Percentiles rank a stretch among this genome's conserved stretches.
These are phyloP conservation scores for Idaea straminata DNA, from an alignment of 2,888 invertebrate genomes.

Conservation along the genomic window DNA sequence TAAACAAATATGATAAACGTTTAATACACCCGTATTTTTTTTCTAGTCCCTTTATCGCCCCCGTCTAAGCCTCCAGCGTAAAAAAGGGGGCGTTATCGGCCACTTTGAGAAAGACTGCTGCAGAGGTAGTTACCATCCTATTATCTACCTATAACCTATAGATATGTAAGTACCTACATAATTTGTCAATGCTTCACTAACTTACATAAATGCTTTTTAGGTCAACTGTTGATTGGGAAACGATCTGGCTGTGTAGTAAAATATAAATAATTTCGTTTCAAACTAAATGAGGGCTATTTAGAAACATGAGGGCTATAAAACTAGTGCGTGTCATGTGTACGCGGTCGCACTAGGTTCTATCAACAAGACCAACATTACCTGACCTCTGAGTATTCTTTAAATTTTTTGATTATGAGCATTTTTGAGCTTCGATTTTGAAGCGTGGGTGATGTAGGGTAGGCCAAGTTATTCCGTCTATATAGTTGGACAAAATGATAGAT, in stretches of 20 bases:
- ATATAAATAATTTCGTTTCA: slow-evolving; percentile 78
- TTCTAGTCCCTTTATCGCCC: no score
- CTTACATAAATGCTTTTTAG: slow-evolving; percentile 74
- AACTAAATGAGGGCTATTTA: slow-evolving; percentile 79
- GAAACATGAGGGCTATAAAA: slow-evolving; percentile 80
- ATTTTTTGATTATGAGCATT: slow-evolving; percentile 27
- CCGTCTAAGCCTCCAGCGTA: no score
- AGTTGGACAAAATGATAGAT: slow-evolving; percentile 58
- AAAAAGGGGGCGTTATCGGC: no score
- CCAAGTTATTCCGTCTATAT: slow-evolving; percentile 54
- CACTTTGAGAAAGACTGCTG: slow-evolving; percentile 16
- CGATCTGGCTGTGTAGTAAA: slow-evolving; percentile 75
- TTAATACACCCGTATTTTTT: no score
- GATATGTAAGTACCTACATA: slow-evolving; percentile 41
- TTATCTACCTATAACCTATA: neutral
- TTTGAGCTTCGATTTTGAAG: slow-evolving; percentile 18
- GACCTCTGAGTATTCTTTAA: slow-evolving; percentile 48
- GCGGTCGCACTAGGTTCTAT: slow-evolving; percentile 62
- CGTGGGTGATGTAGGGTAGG: slow-evolving; percentile 40
- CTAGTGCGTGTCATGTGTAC: slow-evolving; percentile 76
- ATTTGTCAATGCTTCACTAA: slow-evolving; percentile 72
- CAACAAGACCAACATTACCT: slow-evolving; percentile 44
- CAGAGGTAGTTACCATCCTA: slow-evolving; percentile 46
- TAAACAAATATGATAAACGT: no score
- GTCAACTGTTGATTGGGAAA: slow-evolving; percentile 77